Evolutionary conservation across 2,888 invertebrate genomes (phyloP), one percentile per base, ranked within the genome.

Genomic region (Eupeodes luniger): DNA sequence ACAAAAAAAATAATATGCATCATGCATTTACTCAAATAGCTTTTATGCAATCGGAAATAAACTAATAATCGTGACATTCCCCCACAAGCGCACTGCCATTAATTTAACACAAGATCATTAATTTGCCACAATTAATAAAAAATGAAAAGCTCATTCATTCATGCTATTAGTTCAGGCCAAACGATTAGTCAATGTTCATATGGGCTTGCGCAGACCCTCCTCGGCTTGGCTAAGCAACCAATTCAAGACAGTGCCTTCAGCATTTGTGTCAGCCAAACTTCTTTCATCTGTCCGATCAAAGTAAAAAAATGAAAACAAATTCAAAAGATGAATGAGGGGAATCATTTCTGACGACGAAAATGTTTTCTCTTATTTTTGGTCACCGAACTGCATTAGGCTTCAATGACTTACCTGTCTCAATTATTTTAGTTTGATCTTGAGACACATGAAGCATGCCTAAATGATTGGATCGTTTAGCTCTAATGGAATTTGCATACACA

Each of bases 131-230:
- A 85, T 79, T 77, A 88, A 88, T 85, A 88, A 84, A 84, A 88
- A 84, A 84, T 88, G 75, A 88, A 84, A 88, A 88, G 84, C 61
- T 85, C 81, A 88, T 81, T 81, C 81, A 77, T 69, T 88, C 88
- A 74, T 85, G 81, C 78, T 84, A 78, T 88, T 81, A 88, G 84
- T 80, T 84, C n/a, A n/a, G 27, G 27, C 62, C 74, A 81, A 88
- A 77, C 81, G 84, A 88, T 88, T 88, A 88, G 88, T 88, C 88
- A 85, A 88, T 84, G 80, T 81, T 84, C 77, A 81, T 47, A 70
- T 70, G 51, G 16, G 12, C 72, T 53, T 36, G 34, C 12, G 12
- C 69, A 51, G 59, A 51, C 78, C 47, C 55, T 19, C 51, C 51
- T 19, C 27, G 27, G 3, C 2, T 27, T 27, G 27, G 27, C 47